Evolutionary conservation across 2,797 vertebrate species (phyloP).

Genomic region (Rhynchotus rufescens): DNA sequence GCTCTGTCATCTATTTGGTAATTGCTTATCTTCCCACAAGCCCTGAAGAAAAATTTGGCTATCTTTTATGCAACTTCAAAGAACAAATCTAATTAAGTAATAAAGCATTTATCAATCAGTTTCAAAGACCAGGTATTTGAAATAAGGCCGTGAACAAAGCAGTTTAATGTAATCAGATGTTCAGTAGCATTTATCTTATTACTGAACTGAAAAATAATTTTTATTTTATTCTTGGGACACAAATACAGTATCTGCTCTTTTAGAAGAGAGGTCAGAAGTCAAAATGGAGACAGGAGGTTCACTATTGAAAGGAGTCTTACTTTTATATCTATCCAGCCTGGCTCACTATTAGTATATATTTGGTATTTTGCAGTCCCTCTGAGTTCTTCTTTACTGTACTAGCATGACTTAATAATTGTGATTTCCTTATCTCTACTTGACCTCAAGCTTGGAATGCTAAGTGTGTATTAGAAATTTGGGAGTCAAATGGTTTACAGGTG

Average conservation of each 20-base stretch:
- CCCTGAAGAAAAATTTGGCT: not conserved
- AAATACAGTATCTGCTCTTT: not conserved
- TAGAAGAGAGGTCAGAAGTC: not conserved
- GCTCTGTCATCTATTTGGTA: not conserved
- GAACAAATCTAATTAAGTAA: not conserved
- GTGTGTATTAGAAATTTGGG: not conserved
- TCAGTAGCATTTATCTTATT: not conserved
- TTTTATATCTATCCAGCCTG: not conserved
- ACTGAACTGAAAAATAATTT: not conserved
- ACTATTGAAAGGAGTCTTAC: not conserved
- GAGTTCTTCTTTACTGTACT: not conserved
- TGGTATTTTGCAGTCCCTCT: not conserved
- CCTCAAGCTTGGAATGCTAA: not conserved
- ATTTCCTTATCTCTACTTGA: not conserved
- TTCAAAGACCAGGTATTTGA: not conserved
- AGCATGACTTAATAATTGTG: not conserved
- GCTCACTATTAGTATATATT: not conserved
- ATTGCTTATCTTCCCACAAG: not conserved
- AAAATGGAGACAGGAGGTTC: not conserved
- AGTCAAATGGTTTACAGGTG: conserved; percentile 38
- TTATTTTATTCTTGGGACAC: not conserved
- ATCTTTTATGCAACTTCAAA: not conserved
- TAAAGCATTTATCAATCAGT: not conserved
- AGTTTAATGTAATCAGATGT: not conserved
- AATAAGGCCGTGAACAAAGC: not conserved